These are phyloP conservation scores for Augochlorella aurata DNA, from an alignment of 2,888 invertebrate genomes.

Conservation along the genomic window DNA sequence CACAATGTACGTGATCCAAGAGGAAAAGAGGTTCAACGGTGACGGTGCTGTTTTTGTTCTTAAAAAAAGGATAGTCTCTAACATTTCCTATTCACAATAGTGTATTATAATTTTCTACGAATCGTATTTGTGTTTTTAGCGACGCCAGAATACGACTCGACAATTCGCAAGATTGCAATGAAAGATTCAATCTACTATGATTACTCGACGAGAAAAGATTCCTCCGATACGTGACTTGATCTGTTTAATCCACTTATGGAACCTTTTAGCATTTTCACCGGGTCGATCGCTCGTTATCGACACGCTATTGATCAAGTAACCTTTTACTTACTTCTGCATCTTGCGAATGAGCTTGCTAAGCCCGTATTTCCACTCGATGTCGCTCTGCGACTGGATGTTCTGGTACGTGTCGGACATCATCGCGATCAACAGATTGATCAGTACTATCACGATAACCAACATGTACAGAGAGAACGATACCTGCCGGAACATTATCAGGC, in stretches of 20 bases:
- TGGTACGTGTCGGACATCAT: conserved; percentile 99
- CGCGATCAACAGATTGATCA: conserved; percentile 99
- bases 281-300: not conserved
- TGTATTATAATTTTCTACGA: not conserved
- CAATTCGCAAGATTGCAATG: not conserved
- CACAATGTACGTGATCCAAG: conserved; percentile 82
- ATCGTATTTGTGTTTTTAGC: not conserved
- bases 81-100: not conserved
- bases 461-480: conserved; percentile 95
- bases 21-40: conserved; percentile 87
- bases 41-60: conserved; percentile 87
- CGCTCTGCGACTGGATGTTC: conserved; percentile 93
- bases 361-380: conserved; percentile 91
- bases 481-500: conserved; percentile 60
- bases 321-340: conserved; percentile 85
- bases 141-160: not conserved
- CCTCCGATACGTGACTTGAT: not conserved
- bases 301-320: not conserved
- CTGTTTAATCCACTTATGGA: not conserved
- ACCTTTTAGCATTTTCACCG: not conserved
- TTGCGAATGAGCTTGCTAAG: conserved; percentile 88
- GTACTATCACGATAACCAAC: conserved; percentile 98
- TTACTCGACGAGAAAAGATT: not conserved
- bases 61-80: conserved; percentile 41
- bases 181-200: not conserved